Evolutionary conservation across 2,888 invertebrate genomes (phyloP).

Genomic region (Xestia xanthographa): DNA sequence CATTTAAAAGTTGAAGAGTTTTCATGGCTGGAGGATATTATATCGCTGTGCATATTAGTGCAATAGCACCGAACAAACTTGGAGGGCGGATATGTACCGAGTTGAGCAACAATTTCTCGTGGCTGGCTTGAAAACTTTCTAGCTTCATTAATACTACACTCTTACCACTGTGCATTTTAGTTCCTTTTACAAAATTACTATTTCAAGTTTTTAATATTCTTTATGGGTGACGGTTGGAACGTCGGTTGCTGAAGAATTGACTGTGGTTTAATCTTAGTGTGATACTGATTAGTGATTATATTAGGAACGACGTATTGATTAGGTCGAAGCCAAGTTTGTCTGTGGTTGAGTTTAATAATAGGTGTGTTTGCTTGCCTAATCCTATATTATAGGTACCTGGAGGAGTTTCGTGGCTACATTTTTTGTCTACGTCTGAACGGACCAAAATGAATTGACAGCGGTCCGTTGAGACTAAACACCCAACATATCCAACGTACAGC

Average conservation of each 20-base stretch:
- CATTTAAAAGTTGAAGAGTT: slow-evolving; percentile 56
- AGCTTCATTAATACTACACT: slow-evolving; percentile 69
- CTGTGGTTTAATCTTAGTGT: slow-evolving; percentile 3
- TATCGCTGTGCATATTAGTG: slow-evolving; percentile 58
- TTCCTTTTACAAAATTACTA: slow-evolving; percentile 51
- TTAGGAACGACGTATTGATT: slow-evolving; percentile 21
- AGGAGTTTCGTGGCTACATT: neutral
- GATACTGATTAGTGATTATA: neutral
- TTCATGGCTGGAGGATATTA: slow-evolving; percentile 47
- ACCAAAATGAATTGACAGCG: too few relatives aligned
- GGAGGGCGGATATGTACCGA: slow-evolving; percentile 64
- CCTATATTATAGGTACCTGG: too few relatives aligned
- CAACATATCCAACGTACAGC: too few relatives aligned
- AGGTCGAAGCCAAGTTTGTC: neutral
- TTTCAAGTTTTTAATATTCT: slow-evolving; percentile 44
- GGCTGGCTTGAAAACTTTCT: slow-evolving; percentile 69
- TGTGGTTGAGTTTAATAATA: slow-evolving; percentile 13
- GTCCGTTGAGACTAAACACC: too few relatives aligned
- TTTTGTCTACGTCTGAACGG: too few relatives aligned
- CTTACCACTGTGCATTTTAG: slow-evolving; percentile 56
- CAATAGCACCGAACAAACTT: slow-evolving; percentile 65
- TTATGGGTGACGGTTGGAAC: slow-evolving; percentile 14
- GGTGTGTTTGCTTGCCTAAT: neutral
- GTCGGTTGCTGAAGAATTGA: neutral
- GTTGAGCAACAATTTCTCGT: slow-evolving; percentile 69